These are phyloP conservation scores for Apodemia duryi DNA, from an alignment of 2,888 invertebrate species.

Conservation along the genomic window DNA sequence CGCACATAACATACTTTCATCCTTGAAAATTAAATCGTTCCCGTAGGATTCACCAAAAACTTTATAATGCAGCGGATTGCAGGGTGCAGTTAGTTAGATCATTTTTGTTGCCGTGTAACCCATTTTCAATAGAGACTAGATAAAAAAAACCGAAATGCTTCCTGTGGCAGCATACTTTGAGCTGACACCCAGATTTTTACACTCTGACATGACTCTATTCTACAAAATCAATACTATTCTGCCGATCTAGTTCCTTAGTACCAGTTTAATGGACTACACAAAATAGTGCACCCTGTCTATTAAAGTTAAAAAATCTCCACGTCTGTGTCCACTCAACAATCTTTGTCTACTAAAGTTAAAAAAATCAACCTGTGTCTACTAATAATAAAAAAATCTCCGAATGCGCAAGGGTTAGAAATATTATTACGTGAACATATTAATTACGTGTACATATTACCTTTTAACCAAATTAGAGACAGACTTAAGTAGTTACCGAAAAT, in stretches of 20 bases:
- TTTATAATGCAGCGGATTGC: no score
- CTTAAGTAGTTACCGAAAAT: slow-evolving; percentile 16
- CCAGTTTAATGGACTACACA: slow-evolving; percentile 22
- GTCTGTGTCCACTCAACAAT: no score
- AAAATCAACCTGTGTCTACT: slow-evolving; percentile 28
- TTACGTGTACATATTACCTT: slow-evolving; percentile 22
- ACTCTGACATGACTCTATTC: no score
- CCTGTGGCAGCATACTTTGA: background rate
- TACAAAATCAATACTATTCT: no score
- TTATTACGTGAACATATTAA: slow-evolving; percentile 19
- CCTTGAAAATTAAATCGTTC: no score
- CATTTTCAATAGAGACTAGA: slow-evolving; percentile 17
- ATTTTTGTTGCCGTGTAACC: background rate
- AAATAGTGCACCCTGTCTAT: slow-evolving; percentile 21
- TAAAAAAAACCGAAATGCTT: background rate
- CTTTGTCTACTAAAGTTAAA: no score
- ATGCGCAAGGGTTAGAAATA: slow-evolving; percentile 23
- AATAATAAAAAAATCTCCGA: slow-evolving; percentile 27
- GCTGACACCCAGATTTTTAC: background rate
- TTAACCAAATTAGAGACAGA: slow-evolving; percentile 24
- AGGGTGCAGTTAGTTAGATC: no score
- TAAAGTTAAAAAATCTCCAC: no score
- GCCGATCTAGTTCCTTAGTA: background rate
- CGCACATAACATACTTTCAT: no score
- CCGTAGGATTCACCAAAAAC: no score